These are phyloP conservation scores for Atta colombica DNA, from an alignment of 1,140 invertebrate genomes.

Conservation along the genomic window DNA sequence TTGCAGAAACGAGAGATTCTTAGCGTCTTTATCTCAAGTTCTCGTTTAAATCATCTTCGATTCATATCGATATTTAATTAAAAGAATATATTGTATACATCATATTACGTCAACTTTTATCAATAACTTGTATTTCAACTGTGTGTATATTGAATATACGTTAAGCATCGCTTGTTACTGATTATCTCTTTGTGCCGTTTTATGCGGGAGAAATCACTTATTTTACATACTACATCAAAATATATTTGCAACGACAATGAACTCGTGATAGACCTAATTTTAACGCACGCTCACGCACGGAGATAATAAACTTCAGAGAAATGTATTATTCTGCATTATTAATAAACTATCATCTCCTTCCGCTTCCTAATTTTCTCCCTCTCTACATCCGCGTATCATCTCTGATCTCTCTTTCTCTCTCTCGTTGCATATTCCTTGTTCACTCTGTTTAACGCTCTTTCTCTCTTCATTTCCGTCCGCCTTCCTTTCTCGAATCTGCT, in stretches of 20 bases:
- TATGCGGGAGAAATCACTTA: not conserved
- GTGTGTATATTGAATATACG: not conserved
- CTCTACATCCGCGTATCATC: constrained; percentile 7
- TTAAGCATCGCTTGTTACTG: not conserved
- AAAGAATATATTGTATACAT: constrained; percentile 27
- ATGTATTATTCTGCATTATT: constrained; percentile 48
- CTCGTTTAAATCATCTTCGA: not conserved
- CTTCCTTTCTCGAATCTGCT: constrained; percentile 36
- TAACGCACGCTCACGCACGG: constrained; percentile 20
- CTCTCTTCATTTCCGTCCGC: constrained; percentile 31
- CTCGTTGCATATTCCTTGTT: not conserved
- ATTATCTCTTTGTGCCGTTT: not conserved
- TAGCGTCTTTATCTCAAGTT: not conserved
- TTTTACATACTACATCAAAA: not conserved
- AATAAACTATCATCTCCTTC: constrained; percentile 54
- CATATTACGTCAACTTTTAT: not conserved
- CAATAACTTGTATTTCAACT: not conserved
- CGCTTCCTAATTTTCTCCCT: constrained; percentile 15
- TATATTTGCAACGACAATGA: not conserved
- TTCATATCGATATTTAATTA: not conserved
- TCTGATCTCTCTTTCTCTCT: constrained; percentile 35
- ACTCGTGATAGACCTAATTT: constrained; percentile 33
- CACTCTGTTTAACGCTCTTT: constrained; percentile 41
- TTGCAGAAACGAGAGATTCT: not conserved
- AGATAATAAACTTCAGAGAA: constrained; percentile 34